Percentiles rank a stretch among this genome's conserved stretches.
Evolutionary conservation across 2,113 vertebrate species (phyloP).

Genomic region (Nesoenas mayeri): DNA sequence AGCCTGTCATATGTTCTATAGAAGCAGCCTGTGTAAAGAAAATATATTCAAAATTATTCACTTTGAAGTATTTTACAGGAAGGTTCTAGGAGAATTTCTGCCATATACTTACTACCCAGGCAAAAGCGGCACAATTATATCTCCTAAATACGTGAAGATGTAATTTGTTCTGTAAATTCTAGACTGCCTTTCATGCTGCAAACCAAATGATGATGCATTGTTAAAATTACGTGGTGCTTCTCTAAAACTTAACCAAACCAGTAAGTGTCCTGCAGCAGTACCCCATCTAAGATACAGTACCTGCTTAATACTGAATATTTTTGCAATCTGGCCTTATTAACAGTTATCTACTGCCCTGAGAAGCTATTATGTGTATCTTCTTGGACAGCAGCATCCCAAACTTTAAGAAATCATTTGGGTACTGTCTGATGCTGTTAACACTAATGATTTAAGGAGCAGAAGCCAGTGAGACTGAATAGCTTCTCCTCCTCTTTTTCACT

Average conservation of each 20-base stretch:
- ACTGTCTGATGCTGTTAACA: not conserved
- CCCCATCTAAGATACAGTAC: not conserved
- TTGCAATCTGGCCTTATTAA: not conserved
- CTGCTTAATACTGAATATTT: not conserved
- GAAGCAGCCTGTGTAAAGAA: not conserved
- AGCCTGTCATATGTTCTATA: not conserved
- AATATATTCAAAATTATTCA: not conserved
- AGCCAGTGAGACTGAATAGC: not conserved
- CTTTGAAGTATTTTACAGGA: not conserved
- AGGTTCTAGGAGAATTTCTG: not conserved
- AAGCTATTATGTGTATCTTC: not conserved
- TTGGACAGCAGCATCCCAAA: not conserved
- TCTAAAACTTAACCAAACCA: not conserved
- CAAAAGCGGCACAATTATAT: not conserved
- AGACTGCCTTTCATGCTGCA: not conserved
- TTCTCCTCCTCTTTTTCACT: not conserved
- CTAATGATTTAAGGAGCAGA: not conserved
- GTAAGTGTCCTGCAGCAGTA: not conserved
- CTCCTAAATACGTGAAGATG: not conserved
- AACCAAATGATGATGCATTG: not conserved
- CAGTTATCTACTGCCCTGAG: not conserved
- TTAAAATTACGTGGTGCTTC: not conserved
- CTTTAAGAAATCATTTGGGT: not conserved
- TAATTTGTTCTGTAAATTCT: not conserved
- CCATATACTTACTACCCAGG: not conserved